Base-by-base conservation (phyloP, 2,797 vertebrate genomes). In the Acanthurus leucopareius region DNA sequence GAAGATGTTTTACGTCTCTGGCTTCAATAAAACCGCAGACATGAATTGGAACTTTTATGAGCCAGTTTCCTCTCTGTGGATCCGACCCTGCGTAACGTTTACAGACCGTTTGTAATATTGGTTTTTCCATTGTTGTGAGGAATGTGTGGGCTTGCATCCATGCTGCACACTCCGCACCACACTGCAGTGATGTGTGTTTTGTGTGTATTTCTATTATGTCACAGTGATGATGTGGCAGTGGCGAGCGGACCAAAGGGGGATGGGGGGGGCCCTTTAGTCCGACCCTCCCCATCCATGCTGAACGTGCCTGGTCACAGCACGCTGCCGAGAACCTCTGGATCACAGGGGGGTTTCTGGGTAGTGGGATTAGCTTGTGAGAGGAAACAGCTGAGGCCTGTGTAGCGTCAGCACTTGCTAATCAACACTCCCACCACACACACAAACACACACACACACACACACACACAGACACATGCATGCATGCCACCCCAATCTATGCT, bases 301-400 rank as follows among this genome's bases (percentile, higher is more conserved):
- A 89, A 83, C 54, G 52, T 93, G 87, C 86, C 84, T 75, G 86
- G 84, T 93, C 87, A 90, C 83, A 82, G 69, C 51, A 62, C 40
- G 61, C 87, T 84, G 77, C 85, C 11, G 76, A 80, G 89, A 93
- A 89, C 85, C 85, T 80, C 86, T 92, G 88, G 81, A 85, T 86
- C 87, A 86, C 68, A 71, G 48, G 25, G 25, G 32, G 85, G 84
- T 85, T 94, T 88, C 82, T 84, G 90, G 89, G 78, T 80, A 77
- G 85, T 35, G 71, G 95, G 93, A 95, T 95, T 95, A 95, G 63
- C 85, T 77, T 73, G 65, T 92, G 93, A 93, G 93, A 89, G 86
- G 90, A 95, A 95, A 94, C 88, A 94, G 93, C 93, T 95, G 92
- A 95, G 92, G 89, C 87, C 92, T 91, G 88, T 82, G 86, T 89